phyloP scores from a whole-genome alignment of 2,888 invertebrate species.

The Sesamia inferens region DNA sequence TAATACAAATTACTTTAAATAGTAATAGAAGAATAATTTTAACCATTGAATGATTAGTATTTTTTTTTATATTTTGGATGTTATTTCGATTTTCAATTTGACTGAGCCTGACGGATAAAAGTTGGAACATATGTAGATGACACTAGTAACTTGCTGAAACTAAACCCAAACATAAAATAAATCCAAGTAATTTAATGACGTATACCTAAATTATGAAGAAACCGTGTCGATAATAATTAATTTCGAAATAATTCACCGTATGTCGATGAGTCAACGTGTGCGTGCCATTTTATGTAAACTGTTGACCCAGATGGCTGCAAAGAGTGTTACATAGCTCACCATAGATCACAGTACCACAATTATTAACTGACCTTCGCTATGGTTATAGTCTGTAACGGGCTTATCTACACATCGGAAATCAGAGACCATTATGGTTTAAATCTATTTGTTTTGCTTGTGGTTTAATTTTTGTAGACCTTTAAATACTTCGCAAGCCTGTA shows the following conservation, averaged over 20 bases:
- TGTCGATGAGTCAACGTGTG: slow-evolving; percentile 73
- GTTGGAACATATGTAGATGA: not conserved
- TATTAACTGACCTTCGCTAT: slow-evolving; percentile 54
- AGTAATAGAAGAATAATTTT: not conserved
- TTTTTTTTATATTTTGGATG: not conserved
- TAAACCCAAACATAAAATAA: slow-evolving; percentile 21
- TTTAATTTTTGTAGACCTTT: slow-evolving; percentile 15
- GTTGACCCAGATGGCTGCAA: slow-evolving; percentile 77
- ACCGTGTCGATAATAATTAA: slow-evolving; percentile 51
- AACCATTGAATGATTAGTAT: not conserved
- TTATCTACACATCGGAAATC: slow-evolving; percentile 55
- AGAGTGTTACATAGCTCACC: slow-evolving; percentile 33
- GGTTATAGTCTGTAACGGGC: slow-evolving; percentile 44
- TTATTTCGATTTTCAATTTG: not conserved
- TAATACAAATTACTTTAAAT: not conserved
- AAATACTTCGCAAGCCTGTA: not conserved
- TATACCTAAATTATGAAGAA: slow-evolving; percentile 52
- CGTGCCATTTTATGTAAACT: slow-evolving; percentile 77
- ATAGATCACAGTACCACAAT: slow-evolving; percentile 50
- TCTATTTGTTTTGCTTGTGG: slow-evolving; percentile 35
- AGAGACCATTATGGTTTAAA: slow-evolving; percentile 27
- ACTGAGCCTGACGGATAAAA: too few species aligned
- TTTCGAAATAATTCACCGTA: slow-evolving; percentile 71
- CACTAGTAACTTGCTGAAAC: not conserved
- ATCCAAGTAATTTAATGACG: slow-evolving; percentile 54